Base-by-base conservation (phyloP, 2,888 invertebrate species). In the Chrysolina oricalcia region DNA sequence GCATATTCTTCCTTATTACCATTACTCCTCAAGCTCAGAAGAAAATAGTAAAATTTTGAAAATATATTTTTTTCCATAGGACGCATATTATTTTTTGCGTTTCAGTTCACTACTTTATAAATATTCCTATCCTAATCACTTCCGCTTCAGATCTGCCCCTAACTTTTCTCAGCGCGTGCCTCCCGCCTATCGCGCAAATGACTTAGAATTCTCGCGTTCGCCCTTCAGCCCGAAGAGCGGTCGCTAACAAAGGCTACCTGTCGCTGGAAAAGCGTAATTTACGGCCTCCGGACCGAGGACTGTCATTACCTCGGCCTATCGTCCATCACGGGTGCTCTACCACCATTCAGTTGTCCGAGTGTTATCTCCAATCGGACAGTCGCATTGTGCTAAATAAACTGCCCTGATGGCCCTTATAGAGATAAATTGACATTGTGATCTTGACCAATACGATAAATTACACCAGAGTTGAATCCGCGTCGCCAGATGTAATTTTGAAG, bases 251-350 rank as follows among this genome's bases (percentile, higher is more conserved):
- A 83, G 81, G 83, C 84, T 85, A 85, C 85, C 85, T 85, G 85
- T 84, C 86, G 83, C 83, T 78, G 79, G 84, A 81, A 80, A 80
- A 77, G 78, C 69, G 83, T 86, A 87, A 87, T 87, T 86, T 87
- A 87, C 86, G 83, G 83, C 84, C 83, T 83, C 83, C 82, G 85
- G 81, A 82, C 81, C 82, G 81, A 82, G 84, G 86, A 83, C 86
- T 86, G 86, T 86, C 86, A 84, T 84, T 85, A 84, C 83, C 83
- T 84, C 81, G 79, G 81, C 81, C 82, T 85, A 85, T 85, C 85
- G 85, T 84, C 83, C 85, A 85, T 86, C 86, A 84, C 80, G 76
- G 80, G 81, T 81, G 83, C 81, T 79, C 81, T 80, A 82, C 80
- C 78, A 79, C 85, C 82, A 85, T 86, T 85, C 86, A 85, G 83